Evolutionary conservation across 1,140 invertebrate species (phyloP), one percentile per base, ranked within the genome.

Genomic region (Akabosia matsudoensis): DNA sequence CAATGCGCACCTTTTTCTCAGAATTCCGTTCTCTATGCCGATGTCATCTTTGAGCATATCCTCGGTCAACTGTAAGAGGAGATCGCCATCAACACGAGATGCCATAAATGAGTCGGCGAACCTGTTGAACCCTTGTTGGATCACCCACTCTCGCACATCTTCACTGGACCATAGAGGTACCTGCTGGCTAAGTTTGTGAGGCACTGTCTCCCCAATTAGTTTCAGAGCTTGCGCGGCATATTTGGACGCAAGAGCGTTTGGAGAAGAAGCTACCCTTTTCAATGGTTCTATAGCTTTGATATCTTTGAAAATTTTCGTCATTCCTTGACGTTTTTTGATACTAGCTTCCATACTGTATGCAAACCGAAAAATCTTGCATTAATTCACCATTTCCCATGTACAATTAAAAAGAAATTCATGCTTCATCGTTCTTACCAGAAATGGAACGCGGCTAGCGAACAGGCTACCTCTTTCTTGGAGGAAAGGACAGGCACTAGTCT

Each of bases 131-230:
- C 96, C 97, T 83, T 98, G 97, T 85, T 92, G 97, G 83, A 96
- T 96, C 0, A 99, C 94, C 97, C 97, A 99, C 85, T 99, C 95
- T 78, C 91, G 87, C 0, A 99, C 97, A 86, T 99, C 97, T 83
- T 96, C 94, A 1, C 90, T 91, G 0, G 94, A 97, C 98, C 98
- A 99, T 0, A 98, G 86, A 0, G 97, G 97, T 1, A 98, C 97
- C 85, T 99, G 97, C 84, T 98, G 97, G 30, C 96, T 97, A 33
- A 99, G 86, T 84, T 97, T 98, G 82, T 99, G 96, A 0, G 97
- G 97, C 16, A 98, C 92, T 83, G 96, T 94, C 85, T 99, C 97
- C 0, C 97, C 97, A 61, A 99, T 97, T 0, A 98, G 87, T 76
- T 93, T 89, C 78, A 99, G 86, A 0, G 97, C 97, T 87, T 98